These are phyloP conservation scores for Blastomussa wellsi DNA, from an alignment of 92 coral and sea anemone species.

Conservation along the genomic window DNA sequence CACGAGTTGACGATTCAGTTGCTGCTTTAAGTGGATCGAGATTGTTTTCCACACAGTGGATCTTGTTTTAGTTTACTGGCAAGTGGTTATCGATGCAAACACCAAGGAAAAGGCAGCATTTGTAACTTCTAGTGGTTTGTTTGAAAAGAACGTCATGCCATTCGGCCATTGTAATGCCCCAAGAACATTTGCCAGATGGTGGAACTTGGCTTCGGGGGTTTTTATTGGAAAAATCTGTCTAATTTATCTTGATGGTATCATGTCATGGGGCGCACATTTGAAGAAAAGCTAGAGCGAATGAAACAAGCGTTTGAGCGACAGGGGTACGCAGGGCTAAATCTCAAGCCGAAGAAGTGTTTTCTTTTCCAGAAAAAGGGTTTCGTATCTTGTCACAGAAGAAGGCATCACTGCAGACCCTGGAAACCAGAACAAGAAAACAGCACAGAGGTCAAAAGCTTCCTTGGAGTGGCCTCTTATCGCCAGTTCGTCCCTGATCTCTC, in stretches of 20 bases:
- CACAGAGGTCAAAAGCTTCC: constrained; percentile 42
- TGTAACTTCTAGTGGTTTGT: constrained; percentile 18
- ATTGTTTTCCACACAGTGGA: no score
- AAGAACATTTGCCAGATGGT: constrained; percentile 30
- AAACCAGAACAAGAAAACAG: constrained; percentile 33
- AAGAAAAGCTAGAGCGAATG: constrained; percentile 22
- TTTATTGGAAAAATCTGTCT: constrained; percentile 26
- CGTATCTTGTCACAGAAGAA: constrained; percentile 47
- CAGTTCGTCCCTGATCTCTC: constrained; percentile 48
- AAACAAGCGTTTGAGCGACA: constrained; percentile 29
- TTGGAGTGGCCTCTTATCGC: constrained; percentile 57
- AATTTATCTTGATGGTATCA: constrained; percentile 43
- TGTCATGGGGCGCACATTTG: constrained; percentile 40
- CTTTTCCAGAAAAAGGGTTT: constrained; percentile 30
- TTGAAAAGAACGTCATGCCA: constrained; percentile 31
- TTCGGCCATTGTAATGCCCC: constrained; percentile 35
- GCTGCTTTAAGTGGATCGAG: constrained; percentile 40
- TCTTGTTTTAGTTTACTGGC: constrained; percentile 30
- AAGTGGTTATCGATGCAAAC: constrained; percentile 19
- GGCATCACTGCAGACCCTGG: constrained; percentile 51
- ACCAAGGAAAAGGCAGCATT: constrained; percentile 26
- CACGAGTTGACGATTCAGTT: constrained; percentile 35
- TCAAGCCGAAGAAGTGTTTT: constrained; percentile 44
- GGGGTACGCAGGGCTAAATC: constrained; percentile 42
- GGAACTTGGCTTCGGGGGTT: constrained; percentile 36